phyloP scores from a whole-genome alignment of 2,888 invertebrate species.

The Caenorhabditis imperialis region DNA sequence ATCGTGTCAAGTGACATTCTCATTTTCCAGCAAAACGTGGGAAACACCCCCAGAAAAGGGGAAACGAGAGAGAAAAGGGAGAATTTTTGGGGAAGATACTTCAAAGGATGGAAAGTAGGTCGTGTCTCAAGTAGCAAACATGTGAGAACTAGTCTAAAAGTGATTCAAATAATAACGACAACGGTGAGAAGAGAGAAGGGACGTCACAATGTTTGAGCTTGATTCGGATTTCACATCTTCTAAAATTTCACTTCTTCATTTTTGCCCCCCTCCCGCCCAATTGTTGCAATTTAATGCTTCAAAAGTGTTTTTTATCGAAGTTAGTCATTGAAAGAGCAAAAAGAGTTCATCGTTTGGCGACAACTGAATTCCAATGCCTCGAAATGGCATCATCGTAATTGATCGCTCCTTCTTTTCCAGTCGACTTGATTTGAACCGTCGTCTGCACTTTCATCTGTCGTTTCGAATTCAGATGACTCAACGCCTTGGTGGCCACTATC shows the following conservation, averaged over 20 bases:
- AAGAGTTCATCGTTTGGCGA: too few species aligned
- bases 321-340: too few species aligned
- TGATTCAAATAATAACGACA: slow-evolving; percentile 8
- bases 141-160: background rate
- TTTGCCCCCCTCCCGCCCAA: slow-evolving; percentile 3
- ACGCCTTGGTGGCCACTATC: slow-evolving; percentile 9
- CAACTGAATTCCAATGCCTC: slow-evolving; percentile 23
- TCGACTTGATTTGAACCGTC: slow-evolving; percentile 16
- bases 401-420: slow-evolving; percentile 24
- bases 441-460: slow-evolving; percentile 14
- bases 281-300: slow-evolving; percentile 34
- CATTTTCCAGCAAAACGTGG: too few species aligned
- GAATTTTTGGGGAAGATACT: too few species aligned
- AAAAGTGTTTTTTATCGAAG: slow-evolving; percentile 2
- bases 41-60: too few species aligned
- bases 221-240: slow-evolving; percentile 52
- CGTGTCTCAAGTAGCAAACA: too few species aligned
- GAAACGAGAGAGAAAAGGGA: too few species aligned
- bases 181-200: slow-evolving; percentile 1
- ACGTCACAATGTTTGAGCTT: slow-evolving; percentile 35
- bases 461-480: slow-evolving; percentile 6
- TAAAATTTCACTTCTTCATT: slow-evolving; percentile 42
- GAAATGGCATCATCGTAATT: slow-evolving; percentile 37
- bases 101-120: too few species aligned
- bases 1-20: too few species aligned